Conservation (phyloP, 2,797 vertebrate species). For the Cryptoblepharus egeriae region DNA sequence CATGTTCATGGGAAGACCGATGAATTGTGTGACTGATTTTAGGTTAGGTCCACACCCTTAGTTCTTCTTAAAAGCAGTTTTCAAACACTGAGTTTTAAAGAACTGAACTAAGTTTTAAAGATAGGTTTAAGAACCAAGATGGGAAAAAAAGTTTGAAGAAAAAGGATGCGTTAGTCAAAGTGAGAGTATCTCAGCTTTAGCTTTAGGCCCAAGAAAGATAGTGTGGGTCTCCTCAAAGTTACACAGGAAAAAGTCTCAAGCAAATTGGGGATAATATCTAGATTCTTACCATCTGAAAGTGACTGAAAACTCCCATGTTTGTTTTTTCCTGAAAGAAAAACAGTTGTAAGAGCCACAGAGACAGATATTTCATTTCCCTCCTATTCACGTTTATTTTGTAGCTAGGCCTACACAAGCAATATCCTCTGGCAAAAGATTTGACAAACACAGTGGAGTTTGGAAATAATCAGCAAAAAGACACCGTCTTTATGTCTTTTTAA, state of each 20-base stretch:
- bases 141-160: not conserved
- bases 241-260: not conserved
- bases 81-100: no score
- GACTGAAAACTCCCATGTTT: constrained; percentile 84
- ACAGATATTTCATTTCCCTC: constrained; percentile 8
- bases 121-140: not conserved
- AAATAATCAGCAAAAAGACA: not conserved
- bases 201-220: not conserved
- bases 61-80: no score
- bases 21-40: no score
- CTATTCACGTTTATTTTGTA: not conserved
- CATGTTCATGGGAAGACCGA: no score
- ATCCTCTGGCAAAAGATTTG: not conserved
- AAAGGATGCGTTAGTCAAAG: not conserved
- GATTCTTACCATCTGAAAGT: constrained; percentile 85
- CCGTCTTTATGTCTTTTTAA: no score
- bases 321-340: constrained; percentile 81
- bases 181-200: not conserved
- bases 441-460: not conserved
- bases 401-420: not conserved
- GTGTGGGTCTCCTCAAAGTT: not conserved
- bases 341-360: constrained; percentile 9
- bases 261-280: constrained; percentile 29
- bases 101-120: no score
- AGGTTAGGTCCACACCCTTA: no score